Percentiles rank a stretch among this genome's conserved stretches.
These are phyloP conservation scores for Catotricha subobsoleta DNA, from an alignment of 2,888 invertebrate genomes.

Conservation along the genomic window DNA sequence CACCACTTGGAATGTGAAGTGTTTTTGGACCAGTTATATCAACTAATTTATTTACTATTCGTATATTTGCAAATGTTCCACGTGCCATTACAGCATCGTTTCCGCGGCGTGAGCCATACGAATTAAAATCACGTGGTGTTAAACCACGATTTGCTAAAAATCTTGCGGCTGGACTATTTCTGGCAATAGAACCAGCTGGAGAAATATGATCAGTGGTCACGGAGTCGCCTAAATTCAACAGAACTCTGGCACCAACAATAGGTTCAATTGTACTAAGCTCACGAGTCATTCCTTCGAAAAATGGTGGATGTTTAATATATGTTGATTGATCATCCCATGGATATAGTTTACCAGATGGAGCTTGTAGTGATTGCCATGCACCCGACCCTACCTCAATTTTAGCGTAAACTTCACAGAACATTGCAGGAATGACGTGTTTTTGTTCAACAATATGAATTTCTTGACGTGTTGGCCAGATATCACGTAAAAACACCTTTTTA, in stretches of 20 bases:
- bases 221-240: conserved; percentile 83
- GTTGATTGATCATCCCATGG: conserved; percentile 83
- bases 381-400: conserved; percentile 73
- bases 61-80: conserved; percentile 96
- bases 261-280: conserved; percentile 37
- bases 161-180: conserved; percentile 69
- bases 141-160: conserved; percentile 31
- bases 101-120: conserved; percentile 92
- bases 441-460: conserved; percentile 85
- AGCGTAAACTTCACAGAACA: conserved; percentile 73
- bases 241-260: conserved; percentile 56
- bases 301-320: conserved; percentile 92
- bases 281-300: conserved; percentile 66
- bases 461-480: conserved; percentile 86
- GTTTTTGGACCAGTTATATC: conserved; percentile 68
- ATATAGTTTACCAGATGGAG: conserved; percentile 68
- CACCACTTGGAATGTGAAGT: conserved; percentile 68
- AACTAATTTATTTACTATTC: conserved; percentile 78
- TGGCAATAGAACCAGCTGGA: conserved; percentile 91
- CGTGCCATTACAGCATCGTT: conserved; percentile 96
- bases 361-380: conserved; percentile 66
- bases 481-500: conserved; percentile 60
- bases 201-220: conserved; percentile 99
- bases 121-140: conserved; percentile 89
- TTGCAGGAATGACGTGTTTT: conserved; percentile 78